These are phyloP conservation scores for Tretioscincus oriximinensis DNA, from an alignment of 2,113 vertebrate species.

Conservation along the genomic window DNA sequence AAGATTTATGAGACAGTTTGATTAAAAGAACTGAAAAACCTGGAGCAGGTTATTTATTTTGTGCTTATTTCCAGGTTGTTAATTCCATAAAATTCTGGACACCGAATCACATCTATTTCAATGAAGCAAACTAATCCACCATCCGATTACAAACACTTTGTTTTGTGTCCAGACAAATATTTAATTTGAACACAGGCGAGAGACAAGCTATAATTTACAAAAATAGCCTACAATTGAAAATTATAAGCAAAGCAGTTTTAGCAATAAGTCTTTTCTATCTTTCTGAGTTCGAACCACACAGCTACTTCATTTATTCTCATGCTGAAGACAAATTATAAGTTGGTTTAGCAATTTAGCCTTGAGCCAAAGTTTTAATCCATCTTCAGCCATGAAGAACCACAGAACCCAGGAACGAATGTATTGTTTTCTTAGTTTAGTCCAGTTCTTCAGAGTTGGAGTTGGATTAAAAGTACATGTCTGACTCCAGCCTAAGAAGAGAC, in stretches of 20 bases:
- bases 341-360: too few relatives aligned
- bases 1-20: conserved; percentile 58
- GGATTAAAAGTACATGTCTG: too few relatives aligned
- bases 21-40: conserved; percentile 37
- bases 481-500: too few relatives aligned
- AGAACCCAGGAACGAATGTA: too few relatives aligned
- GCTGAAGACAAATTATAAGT: neutral
- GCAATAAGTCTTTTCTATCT: neutral
- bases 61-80: conserved; percentile 37
- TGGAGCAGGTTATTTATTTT: conserved; percentile 42
- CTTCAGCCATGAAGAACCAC: too few relatives aligned
- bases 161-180: conserved; percentile 18
- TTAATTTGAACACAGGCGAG: conserved; percentile 25
- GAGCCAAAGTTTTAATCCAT: too few relatives aligned
- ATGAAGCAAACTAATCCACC: conserved; percentile 3
- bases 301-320: neutral
- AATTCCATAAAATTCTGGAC: conserved; percentile 30
- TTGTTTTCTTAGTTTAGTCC: too few relatives aligned
- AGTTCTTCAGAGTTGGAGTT: too few relatives aligned
- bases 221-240: neutral
- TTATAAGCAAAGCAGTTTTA: conserved; percentile 11
- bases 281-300: neutral
- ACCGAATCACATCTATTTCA: conserved; percentile 23
- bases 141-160: conserved; percentile 24
- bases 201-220: neutral